Evolutionary conservation across 2,113 vertebrate species (phyloP), one percentile per base, ranked within the genome.

Genomic region (Pachypanchax playfairii): DNA sequence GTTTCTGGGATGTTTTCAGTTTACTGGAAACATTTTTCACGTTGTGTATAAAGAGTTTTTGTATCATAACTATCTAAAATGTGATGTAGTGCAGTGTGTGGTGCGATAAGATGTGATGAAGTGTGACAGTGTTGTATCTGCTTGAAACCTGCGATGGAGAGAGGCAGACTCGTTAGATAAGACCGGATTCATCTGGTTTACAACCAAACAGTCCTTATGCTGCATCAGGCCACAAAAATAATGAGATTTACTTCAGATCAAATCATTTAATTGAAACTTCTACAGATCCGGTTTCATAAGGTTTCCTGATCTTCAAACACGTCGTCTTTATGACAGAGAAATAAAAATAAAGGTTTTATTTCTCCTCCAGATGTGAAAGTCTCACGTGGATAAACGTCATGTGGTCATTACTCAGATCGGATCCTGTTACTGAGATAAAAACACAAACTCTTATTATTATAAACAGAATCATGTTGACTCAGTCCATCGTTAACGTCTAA

Each of bases 91-190:
- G 42, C 59, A 64, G 51, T 3, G 3, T 49, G 11, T 14, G 28
- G 33, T 13, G 51, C 39, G 57, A 80, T 71, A 71, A 71, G 62
- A 38, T 20, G 41, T 43, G 39, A 41, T 41, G 39, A 8, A 41
- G 66, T 7, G 4, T 39, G 56, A 53, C 46, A 3, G 62, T 28
- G 44, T 44, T n/a, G 48, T 46, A 71, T 58, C 61, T 55, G 70
- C 52, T 39, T 24, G 71, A 58, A 57, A 50, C 41, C 60, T 44
- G 59, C 64, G 49, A 60, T 59, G 63, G 13, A 38, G 42, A 54
- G 42, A 60, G 33, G n/a, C 46, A 50, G 44, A 61, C 25, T 47
- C 35, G 18, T 20, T n/a, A 48, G 50, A 73, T 69, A 46, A 65
- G 56, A 52, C 41, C 1, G 31, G 12, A n/a, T 41, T n/a, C 55